Conservation (phyloP, 2,113 vertebrate genomes). For the Prinia subflava region DNA sequence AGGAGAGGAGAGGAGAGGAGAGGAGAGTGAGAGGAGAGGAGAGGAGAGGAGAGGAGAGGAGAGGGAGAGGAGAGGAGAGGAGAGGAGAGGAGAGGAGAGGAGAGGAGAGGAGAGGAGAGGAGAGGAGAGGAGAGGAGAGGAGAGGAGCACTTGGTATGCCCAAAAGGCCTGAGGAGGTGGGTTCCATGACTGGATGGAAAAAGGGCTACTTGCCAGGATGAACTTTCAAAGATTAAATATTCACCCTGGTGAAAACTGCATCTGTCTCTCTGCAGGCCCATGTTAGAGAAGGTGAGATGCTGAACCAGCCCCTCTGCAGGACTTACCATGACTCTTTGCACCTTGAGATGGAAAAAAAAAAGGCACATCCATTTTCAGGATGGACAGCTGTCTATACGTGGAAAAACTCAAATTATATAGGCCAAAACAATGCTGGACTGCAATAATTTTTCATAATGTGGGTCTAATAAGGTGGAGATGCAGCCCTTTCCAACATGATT, state of each 20-base stretch:
- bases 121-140: too few species aligned
- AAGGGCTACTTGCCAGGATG: background rate
- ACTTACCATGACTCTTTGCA: background rate
- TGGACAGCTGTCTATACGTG: background rate
- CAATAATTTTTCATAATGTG: background rate
- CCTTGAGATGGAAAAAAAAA: background rate
- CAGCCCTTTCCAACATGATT: background rate
- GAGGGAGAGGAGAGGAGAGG: too few species aligned
- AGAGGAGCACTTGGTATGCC: background rate
- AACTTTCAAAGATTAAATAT: background rate
- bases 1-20: too few species aligned
- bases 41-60: too few species aligned
- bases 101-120: rapidly evolving
- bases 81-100: too few species aligned
- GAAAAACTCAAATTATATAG: background rate
- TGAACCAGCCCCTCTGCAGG: background rate
- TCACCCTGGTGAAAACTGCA: background rate
- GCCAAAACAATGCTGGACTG: background rate
- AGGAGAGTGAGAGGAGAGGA: too few species aligned
- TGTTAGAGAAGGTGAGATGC: background rate
- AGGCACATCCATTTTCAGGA: background rate
- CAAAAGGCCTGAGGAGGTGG: background rate
- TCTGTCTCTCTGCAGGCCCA: rapidly evolving
- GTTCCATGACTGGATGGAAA: background rate
- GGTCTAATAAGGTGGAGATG: background rate